phyloP scores from a whole-genome alignment of 2,888 invertebrate genomes.

The Cheilosia pagana region DNA sequence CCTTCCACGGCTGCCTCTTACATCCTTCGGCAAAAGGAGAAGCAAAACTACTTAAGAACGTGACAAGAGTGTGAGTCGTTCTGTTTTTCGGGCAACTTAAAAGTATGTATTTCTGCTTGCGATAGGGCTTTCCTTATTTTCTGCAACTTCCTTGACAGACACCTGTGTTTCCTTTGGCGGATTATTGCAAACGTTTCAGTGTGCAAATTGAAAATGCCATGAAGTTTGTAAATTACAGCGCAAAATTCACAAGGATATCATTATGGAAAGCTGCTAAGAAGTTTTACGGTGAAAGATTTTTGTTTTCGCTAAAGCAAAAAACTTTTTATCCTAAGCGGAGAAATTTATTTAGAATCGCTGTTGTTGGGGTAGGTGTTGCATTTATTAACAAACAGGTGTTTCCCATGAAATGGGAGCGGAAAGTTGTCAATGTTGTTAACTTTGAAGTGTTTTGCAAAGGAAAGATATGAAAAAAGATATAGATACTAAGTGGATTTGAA shows the following conservation, averaged over 20 bases:
- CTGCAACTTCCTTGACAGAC: constrained; percentile 35
- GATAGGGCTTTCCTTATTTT: constrained; percentile 26
- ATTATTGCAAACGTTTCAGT: constrained; percentile 53
- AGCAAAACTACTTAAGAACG: constrained; percentile 41
- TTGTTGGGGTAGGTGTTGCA: constrained; percentile 12
- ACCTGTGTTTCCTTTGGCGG: constrained; percentile 48
- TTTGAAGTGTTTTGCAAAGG: too few species aligned
- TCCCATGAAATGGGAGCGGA: neutral
- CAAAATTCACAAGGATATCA: constrained; percentile 59
- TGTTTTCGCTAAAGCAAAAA: constrained; percentile 12
- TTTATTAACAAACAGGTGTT: constrained; percentile 50
- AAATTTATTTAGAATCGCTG: constrained; percentile 47
- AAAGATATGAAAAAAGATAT: too few species aligned
- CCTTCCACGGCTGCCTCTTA: neutral
- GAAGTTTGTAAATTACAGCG: constrained; percentile 57
- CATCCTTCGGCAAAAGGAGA: constrained; percentile 1
- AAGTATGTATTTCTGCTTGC: constrained; percentile 11
- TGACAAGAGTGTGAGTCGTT: constrained; percentile 13
- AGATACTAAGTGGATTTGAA: too few species aligned
- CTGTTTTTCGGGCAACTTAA: neutral
- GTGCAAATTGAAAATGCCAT: constrained; percentile 63
- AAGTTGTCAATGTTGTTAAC: too few species aligned
- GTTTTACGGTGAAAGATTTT: constrained; percentile 44
- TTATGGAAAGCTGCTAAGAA: constrained; percentile 67
- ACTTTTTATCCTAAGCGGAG: constrained; percentile 4